Conservation (phyloP, 1,140 invertebrate species). For the Portunus trituberculatus region DNA sequence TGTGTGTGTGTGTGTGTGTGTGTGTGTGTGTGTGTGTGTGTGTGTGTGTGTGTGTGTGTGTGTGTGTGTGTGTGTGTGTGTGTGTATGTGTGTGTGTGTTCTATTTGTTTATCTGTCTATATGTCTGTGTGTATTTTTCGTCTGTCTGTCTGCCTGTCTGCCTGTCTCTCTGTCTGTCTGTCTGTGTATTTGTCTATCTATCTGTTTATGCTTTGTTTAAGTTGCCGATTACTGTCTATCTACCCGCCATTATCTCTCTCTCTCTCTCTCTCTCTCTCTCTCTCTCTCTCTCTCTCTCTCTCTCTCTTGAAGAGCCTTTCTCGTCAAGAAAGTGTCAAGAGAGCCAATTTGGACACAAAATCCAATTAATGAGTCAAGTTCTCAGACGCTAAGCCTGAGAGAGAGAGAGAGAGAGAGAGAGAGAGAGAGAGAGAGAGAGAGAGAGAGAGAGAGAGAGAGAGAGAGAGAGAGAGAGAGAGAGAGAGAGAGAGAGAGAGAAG, state of each 20-base stretch:
- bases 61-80: not conserved
- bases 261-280: not conserved
- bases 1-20: not conserved
- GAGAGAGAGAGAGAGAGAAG: no score
- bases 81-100: not conserved
- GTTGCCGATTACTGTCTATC: not conserved
- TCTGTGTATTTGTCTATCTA: not conserved
- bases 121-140: not conserved
- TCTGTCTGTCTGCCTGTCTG: not conserved
- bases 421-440: no score
- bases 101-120: not conserved
- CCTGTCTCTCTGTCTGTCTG: not conserved
- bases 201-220: not conserved
- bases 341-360: not conserved
- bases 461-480: no score
- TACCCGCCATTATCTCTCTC: not conserved
- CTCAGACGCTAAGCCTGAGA: constrained; percentile 17
- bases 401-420: not conserved
- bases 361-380: constrained; percentile 5
- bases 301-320: not conserved
- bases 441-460: no score
- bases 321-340: not conserved
- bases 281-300: not conserved
- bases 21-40: not conserved
- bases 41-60: not conserved